phyloP scores from a whole-genome alignment of 2,797 vertebrate genomes.

The Microctenopoma steveboyesi region DNA sequence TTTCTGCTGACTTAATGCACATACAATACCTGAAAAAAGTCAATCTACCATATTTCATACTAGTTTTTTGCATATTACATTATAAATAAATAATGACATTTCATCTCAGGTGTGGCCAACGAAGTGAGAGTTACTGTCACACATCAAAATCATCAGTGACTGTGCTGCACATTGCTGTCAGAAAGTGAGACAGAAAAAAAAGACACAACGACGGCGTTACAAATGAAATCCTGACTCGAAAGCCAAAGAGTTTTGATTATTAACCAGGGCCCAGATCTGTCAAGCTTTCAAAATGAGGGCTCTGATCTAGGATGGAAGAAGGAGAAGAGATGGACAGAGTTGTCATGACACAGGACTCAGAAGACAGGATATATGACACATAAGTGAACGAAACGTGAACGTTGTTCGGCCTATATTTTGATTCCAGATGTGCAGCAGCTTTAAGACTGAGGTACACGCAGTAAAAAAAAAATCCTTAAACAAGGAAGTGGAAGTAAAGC shows the following conservation, averaged over 20 bases:
- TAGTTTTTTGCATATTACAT: too few relatives aligned
- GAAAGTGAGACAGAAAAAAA: not conserved
- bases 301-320: constrained; percentile 52
- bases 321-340: constrained; percentile 27
- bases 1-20: too few relatives aligned
- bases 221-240: constrained; percentile 34
- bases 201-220: not conserved
- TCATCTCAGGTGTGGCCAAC: constrained; percentile 6
- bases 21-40: too few relatives aligned
- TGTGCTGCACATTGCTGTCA: constrained; percentile 10
- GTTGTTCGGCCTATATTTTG: not conserved
- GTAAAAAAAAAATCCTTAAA: too few relatives aligned
- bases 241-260: constrained; percentile 42
- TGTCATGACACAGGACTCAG: constrained; percentile 21
- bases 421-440: not conserved
- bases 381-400: not conserved
- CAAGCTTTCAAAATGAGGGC: constrained; percentile 41
- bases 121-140: constrained; percentile 34
- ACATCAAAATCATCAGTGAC: constrained; percentile 20
- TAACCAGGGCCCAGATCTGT: constrained; percentile 42
- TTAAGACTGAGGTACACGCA: too few relatives aligned
- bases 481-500: too few relatives aligned
- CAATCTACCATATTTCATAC: too few relatives aligned
- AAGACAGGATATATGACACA: constrained; percentile 26
- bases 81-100: not conserved